These are phyloP conservation scores for Drosophila percnosoma DNA, from an alignment of 2,888 invertebrate species.

Conservation along the genomic window DNA sequence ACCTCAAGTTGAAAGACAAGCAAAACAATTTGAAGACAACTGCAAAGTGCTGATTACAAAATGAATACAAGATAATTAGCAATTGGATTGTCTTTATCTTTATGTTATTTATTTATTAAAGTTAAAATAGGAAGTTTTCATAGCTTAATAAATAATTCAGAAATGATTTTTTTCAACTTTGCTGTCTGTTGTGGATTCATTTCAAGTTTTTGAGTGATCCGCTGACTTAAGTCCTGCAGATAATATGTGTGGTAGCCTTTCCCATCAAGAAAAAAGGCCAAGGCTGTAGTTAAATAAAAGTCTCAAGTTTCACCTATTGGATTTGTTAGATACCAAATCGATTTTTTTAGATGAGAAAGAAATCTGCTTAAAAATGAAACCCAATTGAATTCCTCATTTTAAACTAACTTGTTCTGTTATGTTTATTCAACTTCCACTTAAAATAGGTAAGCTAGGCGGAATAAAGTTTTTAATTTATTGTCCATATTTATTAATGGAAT, in stretches of 20 bases:
- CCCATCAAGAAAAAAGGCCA: background rate
- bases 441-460: background rate
- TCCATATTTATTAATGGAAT: background rate
- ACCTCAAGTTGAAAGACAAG: slow-evolving; percentile 41
- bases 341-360: background rate
- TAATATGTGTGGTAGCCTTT: background rate
- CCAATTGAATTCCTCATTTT: background rate
- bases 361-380: background rate
- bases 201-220: background rate
- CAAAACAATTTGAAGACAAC: slow-evolving; percentile 44
- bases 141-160: background rate
- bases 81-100: background rate
- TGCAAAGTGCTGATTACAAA: slow-evolving; percentile 43
- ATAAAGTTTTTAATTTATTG: background rate
- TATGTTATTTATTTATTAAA: background rate
- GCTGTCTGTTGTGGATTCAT: no score
- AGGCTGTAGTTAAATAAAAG: background rate
- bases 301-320: background rate
- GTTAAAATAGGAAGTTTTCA: background rate
- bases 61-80: slow-evolving; percentile 2
- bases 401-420: background rate
- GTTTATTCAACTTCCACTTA: background rate
- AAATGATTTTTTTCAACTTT: background rate
- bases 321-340: background rate
- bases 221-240: background rate